Evolutionary conservation across 2,113 vertebrate species (phyloP), one percentile per base, ranked within the genome.

Genomic region (Heterotis niloticus): DNA sequence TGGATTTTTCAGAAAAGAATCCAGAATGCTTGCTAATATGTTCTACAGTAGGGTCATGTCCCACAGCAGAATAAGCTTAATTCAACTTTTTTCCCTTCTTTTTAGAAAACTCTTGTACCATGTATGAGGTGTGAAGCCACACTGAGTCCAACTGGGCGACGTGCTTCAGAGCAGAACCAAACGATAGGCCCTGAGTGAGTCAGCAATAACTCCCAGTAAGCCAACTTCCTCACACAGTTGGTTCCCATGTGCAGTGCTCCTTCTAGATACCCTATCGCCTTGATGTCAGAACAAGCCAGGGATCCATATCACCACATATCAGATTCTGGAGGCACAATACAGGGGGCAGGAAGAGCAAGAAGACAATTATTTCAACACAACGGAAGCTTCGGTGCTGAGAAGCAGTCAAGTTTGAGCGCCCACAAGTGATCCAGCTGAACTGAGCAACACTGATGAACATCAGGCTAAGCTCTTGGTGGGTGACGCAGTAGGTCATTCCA

Each of bases 61-160:
- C 29, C 20, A 57, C 5, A 24, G 64, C n/a, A n/a, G 64, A n/a
- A 69, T 57, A 34, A n/a, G 7, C 52, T 12, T 18, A n/a, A 5
- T n/a, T 54, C 28, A 59, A 24, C 68, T 67, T 65, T 24, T 26
- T 51, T 44, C 7, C 3, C 34, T 7, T 17, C 29, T 59, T 29
- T 69, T 24, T 52, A 69, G 14, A 12, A 52, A 66, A 26, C 24
- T 28, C 12, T 54, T 57, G 54, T n/a, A 24, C 52, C 54, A 11
- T 17, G 13, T 51, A 14, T 51, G 62, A 71, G 13, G 51, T 51
- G 29, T 71, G 77, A 78, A 66, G 77, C 62, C 44, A 78, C 4
- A 66, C 24, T 20, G 56, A 59, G 77, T 62, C 70, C 77, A 71
- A 57, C 26, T 28, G 7, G 65, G 56, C 5, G 1, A 26, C 52